phyloP scores from a whole-genome alignment of 2,888 invertebrate genomes.

The Lepeophtheirus nordmannii region DNA sequence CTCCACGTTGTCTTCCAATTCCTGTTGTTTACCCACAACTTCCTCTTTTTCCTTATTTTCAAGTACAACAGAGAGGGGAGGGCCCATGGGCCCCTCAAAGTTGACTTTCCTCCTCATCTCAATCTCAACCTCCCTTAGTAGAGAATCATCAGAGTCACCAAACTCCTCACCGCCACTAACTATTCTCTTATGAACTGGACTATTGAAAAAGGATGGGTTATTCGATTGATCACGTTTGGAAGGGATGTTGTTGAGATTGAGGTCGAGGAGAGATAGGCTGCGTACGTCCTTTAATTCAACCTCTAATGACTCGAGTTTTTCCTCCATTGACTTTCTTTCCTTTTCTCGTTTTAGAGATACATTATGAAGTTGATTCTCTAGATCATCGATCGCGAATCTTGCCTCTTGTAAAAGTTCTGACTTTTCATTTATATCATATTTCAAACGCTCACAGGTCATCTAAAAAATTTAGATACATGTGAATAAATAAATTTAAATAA shows the following conservation, averaged over 20 bases:
- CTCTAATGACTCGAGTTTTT: constrained; percentile 33
- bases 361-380: constrained; percentile 32
- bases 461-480: constrained; percentile 3
- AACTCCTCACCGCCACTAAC: constrained; percentile 12
- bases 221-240: neutral
- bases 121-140: constrained; percentile 4
- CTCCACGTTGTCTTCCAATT: constrained; percentile 53
- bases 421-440: constrained; percentile 31
- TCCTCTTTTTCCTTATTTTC: constrained; percentile 11
- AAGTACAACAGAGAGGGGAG: neutral
- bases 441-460: constrained; percentile 27
- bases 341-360: constrained; percentile 30
- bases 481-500: neutral
- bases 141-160: constrained; percentile 25
- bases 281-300: constrained; percentile 26
- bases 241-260: constrained; percentile 28
- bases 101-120: constrained; percentile 7
- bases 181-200: neutral
- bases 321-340: constrained; percentile 36
- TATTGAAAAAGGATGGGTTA: constrained; percentile 1
- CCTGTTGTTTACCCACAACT: constrained; percentile 1
- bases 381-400: constrained; percentile 26
- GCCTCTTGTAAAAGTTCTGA: constrained; percentile 31
- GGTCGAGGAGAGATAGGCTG: neutral
- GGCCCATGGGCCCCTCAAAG: neutral